Evolutionary conservation across 2,797 vertebrate genomes (phyloP), one percentile per base, ranked within the genome.

Genomic region (Hydrocynus forskahlii): DNA sequence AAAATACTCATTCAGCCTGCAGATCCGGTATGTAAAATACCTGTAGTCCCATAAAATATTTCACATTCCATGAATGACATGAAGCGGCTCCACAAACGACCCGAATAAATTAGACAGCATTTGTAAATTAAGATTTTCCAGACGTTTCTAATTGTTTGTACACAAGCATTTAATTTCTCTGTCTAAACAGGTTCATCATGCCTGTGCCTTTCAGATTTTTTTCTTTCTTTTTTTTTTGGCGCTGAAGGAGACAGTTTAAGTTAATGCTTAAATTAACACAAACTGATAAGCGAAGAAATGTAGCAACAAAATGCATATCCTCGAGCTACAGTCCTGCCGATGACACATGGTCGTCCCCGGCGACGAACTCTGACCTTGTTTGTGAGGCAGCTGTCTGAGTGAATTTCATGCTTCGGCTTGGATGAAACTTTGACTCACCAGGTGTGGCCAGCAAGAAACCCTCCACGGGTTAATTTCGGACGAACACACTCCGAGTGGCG

Each of bases 301-400:
- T 23, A 63, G 16, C 64, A 62, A 63, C 82, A 72, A 73, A 79
- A 75, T 72, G 68, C 75, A 40, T 52, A 74, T 84, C 75, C 76
- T 54, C 16, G n/a, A 40, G 63, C 74, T 79, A 43, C 64, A 72
- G 74, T 85, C 76, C 87, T 86, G 84, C 88, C 85, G 29, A 83
- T 89, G 84, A 90, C 86, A 86, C 87, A 82, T 86, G 89, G 92
- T 93, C 91, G 93, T 92, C 91, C 85, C 76, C 81, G 84, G 91
- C 81, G 88, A 91, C 92, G 92, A 92, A 94, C 94, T 93, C 88
- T 92, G 89, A 93, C 92, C 91, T 88, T 90, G 90, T 91, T 91
- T 92, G 91, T 89, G 92, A 92, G 92, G 92, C 90, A 72, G 88
- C 91, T 94, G 94, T 94, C 93, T 92, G 80, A 91, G 90, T 89